A percentile compares a stretch with the other conserved stretches of the same genome.
Conservation (phyloP, 2,797 vertebrate genomes). For the Hephaestus fuliginosus region DNA sequence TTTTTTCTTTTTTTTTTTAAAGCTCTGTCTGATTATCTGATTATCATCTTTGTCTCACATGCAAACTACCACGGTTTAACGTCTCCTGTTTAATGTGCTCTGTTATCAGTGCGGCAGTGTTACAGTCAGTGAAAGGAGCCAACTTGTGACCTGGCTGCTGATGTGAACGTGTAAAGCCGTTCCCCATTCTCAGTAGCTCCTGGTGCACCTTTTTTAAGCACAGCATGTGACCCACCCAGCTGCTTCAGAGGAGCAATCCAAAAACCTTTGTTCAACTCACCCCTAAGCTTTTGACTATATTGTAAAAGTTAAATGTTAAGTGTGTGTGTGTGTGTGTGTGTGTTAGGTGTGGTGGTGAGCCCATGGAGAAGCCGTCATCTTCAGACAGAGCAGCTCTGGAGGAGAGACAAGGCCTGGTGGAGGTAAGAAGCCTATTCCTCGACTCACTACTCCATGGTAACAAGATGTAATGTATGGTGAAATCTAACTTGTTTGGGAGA, state of each 20-base stretch:
- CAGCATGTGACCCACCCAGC: not conserved
- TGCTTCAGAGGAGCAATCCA: not conserved
- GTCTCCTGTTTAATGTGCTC: slow-evolving; percentile 1
- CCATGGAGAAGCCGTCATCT: slow-evolving; percentile 73
- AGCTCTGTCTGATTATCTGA: not conserved
- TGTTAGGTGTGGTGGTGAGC: slow-evolving; percentile 57
- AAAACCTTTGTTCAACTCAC: not conserved
- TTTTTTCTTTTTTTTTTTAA: not conserved
- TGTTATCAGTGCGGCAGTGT: not conserved
- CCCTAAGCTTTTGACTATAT: not conserved
- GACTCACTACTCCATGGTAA: not conserved
- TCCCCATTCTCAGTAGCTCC: not conserved
- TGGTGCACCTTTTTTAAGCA: not conserved
- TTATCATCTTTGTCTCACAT: slow-evolving; percentile 22
- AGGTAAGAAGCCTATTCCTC: slow-evolving; percentile 58
- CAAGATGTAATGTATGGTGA: not conserved
- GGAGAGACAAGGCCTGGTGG: slow-evolving; percentile 62
- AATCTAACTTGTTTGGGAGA: not conserved
- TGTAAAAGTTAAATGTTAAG: not conserved
- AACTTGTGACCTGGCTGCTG: not conserved
- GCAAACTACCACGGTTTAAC: slow-evolving; percentile 49
- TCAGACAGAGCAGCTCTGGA: slow-evolving; percentile 63
- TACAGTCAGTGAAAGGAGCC: not conserved
- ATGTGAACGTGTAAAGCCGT: not conserved
- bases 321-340: slow-evolving; percentile 12